A percentile compares a stretch with the other conserved stretches of the same genome.
phyloP scores from a whole-genome alignment of 2,888 invertebrate species.

The Drosophila anomalata region DNA sequence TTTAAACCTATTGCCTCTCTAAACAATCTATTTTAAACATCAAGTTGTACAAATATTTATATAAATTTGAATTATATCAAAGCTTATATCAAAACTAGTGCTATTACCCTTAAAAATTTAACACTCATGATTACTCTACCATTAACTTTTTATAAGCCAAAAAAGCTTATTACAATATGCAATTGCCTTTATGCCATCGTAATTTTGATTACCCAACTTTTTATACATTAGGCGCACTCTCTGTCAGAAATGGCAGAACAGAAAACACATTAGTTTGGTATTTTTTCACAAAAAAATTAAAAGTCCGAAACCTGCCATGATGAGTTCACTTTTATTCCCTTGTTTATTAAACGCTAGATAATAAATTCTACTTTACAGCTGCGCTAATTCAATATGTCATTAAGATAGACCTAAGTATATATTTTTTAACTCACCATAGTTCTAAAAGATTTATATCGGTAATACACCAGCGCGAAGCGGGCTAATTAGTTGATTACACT shows the following conservation, averaged over 20 bases:
- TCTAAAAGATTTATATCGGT: conserved; percentile 10
- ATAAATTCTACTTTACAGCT: not conserved
- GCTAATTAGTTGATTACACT: conserved; percentile 25
- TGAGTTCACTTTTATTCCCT: not conserved
- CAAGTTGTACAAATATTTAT: too few species aligned
- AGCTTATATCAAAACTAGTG: too few species aligned
- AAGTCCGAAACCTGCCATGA: not conserved
- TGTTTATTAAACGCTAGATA: not conserved
- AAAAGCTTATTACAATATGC: not conserved
- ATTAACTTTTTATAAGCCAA: not conserved
- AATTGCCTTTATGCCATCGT: not conserved
- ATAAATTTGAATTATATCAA: too few species aligned
- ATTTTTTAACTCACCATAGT: conserved; percentile 8
- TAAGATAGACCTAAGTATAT: not conserved
- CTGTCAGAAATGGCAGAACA: not conserved
- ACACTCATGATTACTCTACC: not conserved
- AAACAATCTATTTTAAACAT: too few species aligned
- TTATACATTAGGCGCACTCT: not conserved
- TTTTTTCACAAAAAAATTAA: not conserved
- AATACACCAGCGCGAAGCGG: not conserved
- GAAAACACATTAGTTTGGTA: not conserved
- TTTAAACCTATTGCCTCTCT: not conserved
- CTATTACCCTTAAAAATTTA: not conserved
- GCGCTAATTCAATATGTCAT: not conserved
- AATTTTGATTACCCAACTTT: not conserved